Conservation (phyloP, 64 coral and sea anemone species). For the Anthopleura sola region DNA sequence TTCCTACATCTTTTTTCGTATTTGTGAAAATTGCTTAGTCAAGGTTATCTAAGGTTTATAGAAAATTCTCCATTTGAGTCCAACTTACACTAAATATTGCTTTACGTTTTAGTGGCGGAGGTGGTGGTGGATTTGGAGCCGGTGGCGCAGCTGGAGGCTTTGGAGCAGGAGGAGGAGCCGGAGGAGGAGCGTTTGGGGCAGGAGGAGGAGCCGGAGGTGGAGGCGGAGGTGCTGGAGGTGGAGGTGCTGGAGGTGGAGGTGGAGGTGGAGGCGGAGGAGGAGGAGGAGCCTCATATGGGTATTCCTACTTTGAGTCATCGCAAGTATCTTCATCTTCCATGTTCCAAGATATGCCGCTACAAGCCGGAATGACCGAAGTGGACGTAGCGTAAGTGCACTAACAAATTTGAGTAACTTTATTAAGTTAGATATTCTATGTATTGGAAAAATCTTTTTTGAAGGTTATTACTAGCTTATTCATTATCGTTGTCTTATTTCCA, state of each 20-base stretch:
- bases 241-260: not conserved
- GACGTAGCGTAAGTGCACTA: slow-evolving; percentile 7
- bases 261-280: not conserved
- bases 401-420: not conserved
- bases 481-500: not conserved
- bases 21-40: not conserved
- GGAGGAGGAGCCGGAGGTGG: not conserved
- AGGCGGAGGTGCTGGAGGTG: not conserved
- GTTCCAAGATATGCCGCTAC: slow-evolving; percentile 16
- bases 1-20: too few relatives aligned
- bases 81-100: not conserved
- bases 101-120: slow-evolving; percentile 2
- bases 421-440: not conserved
- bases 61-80: not conserved
- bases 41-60: too few relatives aligned
- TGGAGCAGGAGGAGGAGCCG: not conserved
- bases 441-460: too few relatives aligned
- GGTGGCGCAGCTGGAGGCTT: not conserved
- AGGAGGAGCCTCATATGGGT: not conserved
- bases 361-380: slow-evolving; percentile 7
- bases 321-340: not conserved
- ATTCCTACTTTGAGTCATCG: slow-evolving; percentile 8
- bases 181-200: not conserved
- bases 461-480: not conserved
- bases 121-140: not conserved